phyloP scores from a whole-genome alignment of 1,140 invertebrate species.

The Sarcophaga bullata region DNA sequence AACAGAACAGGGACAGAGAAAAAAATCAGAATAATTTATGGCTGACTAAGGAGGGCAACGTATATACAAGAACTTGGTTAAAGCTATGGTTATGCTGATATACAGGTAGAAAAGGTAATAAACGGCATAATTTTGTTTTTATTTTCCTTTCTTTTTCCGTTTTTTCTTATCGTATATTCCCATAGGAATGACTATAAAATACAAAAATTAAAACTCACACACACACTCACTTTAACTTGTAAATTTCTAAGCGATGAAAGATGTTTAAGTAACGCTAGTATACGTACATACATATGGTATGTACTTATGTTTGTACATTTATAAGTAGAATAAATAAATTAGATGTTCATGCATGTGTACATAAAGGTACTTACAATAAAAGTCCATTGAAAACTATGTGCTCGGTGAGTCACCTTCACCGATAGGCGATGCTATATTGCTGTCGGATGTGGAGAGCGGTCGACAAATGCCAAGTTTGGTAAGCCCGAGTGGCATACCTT shows the following conservation, averaged over 20 bases:
- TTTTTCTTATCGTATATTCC: background rate
- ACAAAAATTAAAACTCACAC: no score
- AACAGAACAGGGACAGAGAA: background rate
- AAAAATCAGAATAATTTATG: conserved; percentile 36
- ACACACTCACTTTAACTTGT: background rate
- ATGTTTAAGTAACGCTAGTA: background rate
- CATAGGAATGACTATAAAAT: no score
- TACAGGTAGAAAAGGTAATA: no score
- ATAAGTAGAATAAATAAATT: no score
- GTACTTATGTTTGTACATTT: no score
- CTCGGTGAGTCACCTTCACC: conserved; percentile 56
- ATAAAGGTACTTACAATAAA: conserved; percentile 55
- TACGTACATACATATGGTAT: background rate
- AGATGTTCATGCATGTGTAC: no score
- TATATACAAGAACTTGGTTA: no score
- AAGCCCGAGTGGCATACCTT: conserved; percentile 83
- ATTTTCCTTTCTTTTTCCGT: no score
- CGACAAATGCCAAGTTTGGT: conserved; percentile 88
- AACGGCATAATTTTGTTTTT: no score
- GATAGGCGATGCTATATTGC: conserved; percentile 67
- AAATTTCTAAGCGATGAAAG: background rate
- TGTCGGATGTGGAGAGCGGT: conserved; percentile 72
- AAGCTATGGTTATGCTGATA: no score
- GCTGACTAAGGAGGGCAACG: background rate
- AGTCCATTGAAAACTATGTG: conserved; percentile 57